Base-by-base conservation (phyloP, 2,888 invertebrate species). In the Drosophila macrospina region DNA sequence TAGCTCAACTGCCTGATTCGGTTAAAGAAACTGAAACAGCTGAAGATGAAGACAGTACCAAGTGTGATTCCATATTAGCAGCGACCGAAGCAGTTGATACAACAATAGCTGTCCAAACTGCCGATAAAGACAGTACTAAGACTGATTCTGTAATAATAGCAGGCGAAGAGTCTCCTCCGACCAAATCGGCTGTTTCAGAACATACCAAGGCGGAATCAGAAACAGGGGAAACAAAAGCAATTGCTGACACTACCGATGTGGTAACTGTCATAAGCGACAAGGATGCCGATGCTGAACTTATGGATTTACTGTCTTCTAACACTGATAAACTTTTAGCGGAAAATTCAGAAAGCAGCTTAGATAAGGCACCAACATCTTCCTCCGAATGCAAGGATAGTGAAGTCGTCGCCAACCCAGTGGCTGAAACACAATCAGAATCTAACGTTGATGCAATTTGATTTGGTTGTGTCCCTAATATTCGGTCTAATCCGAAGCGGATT, bases 141-240 rank as follows among this genome's bases (percentile, higher is more conserved):
- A 54, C 56, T 75, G 39, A 61, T 28, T 16, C 13, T 41, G 7
- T 32, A 6, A 8, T 20, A 6, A 16, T 44, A 52, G 26, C 20
- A 41, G 39, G 15, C n/a, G 57, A 42, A 10, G 47, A 63, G 6
- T 48, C 4, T 28, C 8, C 6, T 28, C 15, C 34, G 5, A n/a
- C 30, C 36, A 13, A 26, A 2, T 11, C 13, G 7, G 28, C n/a
- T 7, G 30, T 37, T 10, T 5, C 10, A 28, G 16, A 16, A 34
- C 34, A 13, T n/a, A 10, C 28, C n/a, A 36, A 5, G 26, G 15
- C 7, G 20, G 44, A 34, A 44, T 36, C 26, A 26, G 26, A 56
- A 34, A 36, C 20, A 52, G 5, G 13, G 13, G 7, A 20, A 28
- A 10, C 8, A 5, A 4, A 15, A 15, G 11, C 11, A 13, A 10